Percentiles rank a stretch among this genome's conserved stretches.
phyloP scores from a whole-genome alignment of 1,140 invertebrate species.

The Microplitis mediator region DNA sequence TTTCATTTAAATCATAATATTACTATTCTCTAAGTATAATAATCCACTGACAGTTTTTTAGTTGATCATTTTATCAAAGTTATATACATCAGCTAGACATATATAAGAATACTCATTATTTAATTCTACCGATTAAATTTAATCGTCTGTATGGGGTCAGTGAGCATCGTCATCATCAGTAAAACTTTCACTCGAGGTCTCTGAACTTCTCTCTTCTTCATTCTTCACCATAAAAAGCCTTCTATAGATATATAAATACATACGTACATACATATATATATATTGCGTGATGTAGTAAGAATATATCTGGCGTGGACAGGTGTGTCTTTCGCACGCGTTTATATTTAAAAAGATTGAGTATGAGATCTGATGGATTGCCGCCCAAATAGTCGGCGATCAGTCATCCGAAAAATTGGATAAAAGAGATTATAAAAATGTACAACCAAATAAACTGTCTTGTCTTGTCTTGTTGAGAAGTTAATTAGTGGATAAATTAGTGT shows the following conservation, averaged over 20 bases:
- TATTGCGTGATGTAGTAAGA: neutral
- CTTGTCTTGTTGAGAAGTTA: slow-evolving; percentile 8
- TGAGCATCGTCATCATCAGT: slow-evolving; percentile 15
- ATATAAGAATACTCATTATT: neutral
- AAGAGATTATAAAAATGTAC: neutral
- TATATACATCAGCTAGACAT: neutral
- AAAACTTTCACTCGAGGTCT: slow-evolving; percentile 52
- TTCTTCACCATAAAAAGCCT: slow-evolving; percentile 11
- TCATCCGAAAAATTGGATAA: neutral
- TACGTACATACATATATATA: neutral
- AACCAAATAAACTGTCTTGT: neutral
- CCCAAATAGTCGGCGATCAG: neutral
- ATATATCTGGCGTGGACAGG: neutral
- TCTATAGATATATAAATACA: too few species aligned
- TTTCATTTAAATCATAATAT: neutral
- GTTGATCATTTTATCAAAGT: neutral
- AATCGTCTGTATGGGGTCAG: slow-evolving; percentile 11
- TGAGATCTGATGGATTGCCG: slow-evolving; percentile 4
- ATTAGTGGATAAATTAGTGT: slow-evolving; percentile 12
- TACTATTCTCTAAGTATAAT: neutral
- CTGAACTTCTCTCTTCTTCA: slow-evolving; percentile 39
- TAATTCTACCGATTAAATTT: neutral
- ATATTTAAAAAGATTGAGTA: neutral
- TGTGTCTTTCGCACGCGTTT: slow-evolving; percentile 15
- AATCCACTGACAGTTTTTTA: neutral